Evolutionary conservation across 2,888 invertebrate genomes (phyloP), one percentile per base, ranked within the genome.

Genomic region (Pantelozetes paolii): DNA sequence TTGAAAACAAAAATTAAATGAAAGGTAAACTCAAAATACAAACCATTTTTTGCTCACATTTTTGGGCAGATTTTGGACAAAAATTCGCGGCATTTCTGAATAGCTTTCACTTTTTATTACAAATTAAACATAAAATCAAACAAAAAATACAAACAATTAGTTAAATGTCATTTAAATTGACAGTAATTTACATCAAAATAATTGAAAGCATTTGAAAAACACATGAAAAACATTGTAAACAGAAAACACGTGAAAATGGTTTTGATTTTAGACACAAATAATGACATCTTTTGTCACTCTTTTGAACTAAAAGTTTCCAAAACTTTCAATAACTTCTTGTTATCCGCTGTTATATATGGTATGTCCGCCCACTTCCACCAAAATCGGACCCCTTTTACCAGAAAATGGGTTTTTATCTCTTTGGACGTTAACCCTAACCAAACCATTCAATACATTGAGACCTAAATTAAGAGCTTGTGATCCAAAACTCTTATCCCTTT

Each of bases 21-120:
- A 32, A 6, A 73, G 23, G 20, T 36, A 36, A 36, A 36, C 11
- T 36, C 30, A 2, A 45, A 13, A 28, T 54, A 42, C 45, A 18
- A 26, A 23, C 26, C 3, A 5, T 57, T 28, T 15, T 20, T n/a
- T 76, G 84, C 86, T 86, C 84, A 93, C 94, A 81, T 87, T 88
- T 84, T 90, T 91, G 0, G 94, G 94, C 76, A 95, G 85, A 85
- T 94, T 92, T 83, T 94, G 94, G 0, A 95, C 87, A 79, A 95
- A 92, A 78, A 95, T 85, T 78, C 95, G 87, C 6, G 94, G 94
- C 90, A 91, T 91, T 75, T 67, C 20, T 40, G 15, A 57, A 28
- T 5, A 54, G 28, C 57, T 57, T 57, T 57, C 28, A 13, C 28
- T 57, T 26, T 6, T 9, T 59, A 5, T 57, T 57, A n/a, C n/a